Evolutionary conservation across 1,140 invertebrate species (phyloP).

Genomic region (Apis dorsata): DNA sequence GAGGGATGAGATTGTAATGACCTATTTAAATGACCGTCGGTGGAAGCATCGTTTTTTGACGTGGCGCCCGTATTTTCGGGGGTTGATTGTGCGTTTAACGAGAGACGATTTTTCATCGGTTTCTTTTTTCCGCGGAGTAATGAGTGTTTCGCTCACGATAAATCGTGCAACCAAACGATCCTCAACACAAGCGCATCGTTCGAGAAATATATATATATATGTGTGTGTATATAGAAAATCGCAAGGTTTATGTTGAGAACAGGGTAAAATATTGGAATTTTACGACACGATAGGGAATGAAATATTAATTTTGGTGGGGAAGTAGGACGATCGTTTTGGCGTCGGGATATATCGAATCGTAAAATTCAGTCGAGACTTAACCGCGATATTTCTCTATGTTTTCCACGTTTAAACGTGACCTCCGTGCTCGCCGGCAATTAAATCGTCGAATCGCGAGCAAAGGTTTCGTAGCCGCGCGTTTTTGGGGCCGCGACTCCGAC

Average conservation of each 20-base stretch:
- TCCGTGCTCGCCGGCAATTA: constrained; percentile 20
- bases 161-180: neutral
- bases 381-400: neutral
- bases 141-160: neutral
- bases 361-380: neutral
- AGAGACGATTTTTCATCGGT: neutral
- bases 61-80: neutral
- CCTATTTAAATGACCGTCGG: neutral
- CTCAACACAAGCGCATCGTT: neutral
- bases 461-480: neutral
- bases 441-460: constrained; percentile 7
- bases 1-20: neutral
- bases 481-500: neutral
- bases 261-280: neutral
- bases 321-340: neutral
- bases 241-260: neutral
- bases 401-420: neutral
- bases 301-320: constrained; percentile 5
- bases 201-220: too few relatives aligned
- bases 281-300: neutral
- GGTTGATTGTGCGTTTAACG: constrained; percentile 8
- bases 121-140: neutral
- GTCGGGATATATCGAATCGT: neutral
- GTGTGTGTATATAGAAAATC: neutral
- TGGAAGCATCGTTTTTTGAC: neutral